A percentile compares a stretch with the other conserved stretches of the same genome.
Evolutionary conservation across 2,888 invertebrate genomes (phyloP).

Genomic region (Eremobia ochroleuca): DNA sequence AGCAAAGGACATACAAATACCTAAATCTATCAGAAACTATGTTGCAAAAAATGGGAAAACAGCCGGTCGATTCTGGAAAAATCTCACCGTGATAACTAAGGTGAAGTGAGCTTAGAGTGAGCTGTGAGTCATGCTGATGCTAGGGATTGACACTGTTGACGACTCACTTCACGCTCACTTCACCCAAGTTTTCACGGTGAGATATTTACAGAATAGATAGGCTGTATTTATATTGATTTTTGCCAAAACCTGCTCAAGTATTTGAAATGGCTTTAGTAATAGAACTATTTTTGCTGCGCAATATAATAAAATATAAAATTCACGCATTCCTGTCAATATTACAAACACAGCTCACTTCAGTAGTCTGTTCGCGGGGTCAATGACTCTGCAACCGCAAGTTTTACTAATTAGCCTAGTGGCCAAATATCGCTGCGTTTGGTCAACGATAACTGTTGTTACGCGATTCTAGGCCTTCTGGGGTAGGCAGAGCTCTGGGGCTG

Average conservation of each 20-base stretch:
- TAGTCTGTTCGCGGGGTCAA: conserved; percentile 48
- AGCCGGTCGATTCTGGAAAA: too few species aligned
- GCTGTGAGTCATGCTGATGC: too few species aligned
- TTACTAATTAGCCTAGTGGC: conserved; percentile 61
- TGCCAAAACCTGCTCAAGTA: too few species aligned
- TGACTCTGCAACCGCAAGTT: conserved; percentile 52
- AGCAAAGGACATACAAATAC: not conserved
- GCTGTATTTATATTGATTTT: too few species aligned
- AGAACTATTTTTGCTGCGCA: not conserved
- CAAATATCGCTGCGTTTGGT: conserved; percentile 52
- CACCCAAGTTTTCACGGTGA: too few species aligned
- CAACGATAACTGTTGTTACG: conserved; percentile 53
- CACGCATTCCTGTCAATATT: conserved; percentile 24
- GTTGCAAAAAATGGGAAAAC: too few species aligned
- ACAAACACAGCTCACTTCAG: conserved; percentile 7
- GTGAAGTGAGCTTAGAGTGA: too few species aligned
- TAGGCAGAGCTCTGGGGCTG: conserved; percentile 4
- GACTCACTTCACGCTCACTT: too few species aligned
- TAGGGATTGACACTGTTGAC: too few species aligned
- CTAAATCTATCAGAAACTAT: not conserved
- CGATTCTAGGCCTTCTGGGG: conserved; percentile 49
- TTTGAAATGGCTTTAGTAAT: too few species aligned
- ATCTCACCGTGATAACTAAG: too few species aligned
- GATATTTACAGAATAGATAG: too few species aligned
- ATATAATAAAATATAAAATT: not conserved